Evolutionary conservation across 2,888 invertebrate genomes (phyloP), one percentile per base, ranked within the genome.

Genomic region (Colostygia pectinataria): DNA sequence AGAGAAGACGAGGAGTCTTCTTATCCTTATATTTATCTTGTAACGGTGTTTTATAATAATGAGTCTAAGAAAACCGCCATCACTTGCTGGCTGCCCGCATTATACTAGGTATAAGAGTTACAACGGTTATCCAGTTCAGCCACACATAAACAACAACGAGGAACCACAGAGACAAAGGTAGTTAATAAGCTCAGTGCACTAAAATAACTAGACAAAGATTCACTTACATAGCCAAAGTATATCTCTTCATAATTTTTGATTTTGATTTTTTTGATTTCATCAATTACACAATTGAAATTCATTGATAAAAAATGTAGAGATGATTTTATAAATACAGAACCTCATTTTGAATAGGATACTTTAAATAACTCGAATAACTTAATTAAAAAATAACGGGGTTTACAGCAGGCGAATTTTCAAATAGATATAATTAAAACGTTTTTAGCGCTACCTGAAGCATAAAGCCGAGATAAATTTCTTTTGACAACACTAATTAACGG

Each of bases 1-100:
- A n/a, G n/a, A 7, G 15, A 25, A 10, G 24, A 24, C 2, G n/a
- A 7, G 7, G 5, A 3, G 1, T 28, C 28, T 39, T 10, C 20
- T 20, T 31, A 13, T 40, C 12, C 15, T 6, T 31, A 9, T 32
- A 32, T 9, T 20, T 10, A 13, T 20, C 23, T 24, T 12, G 23
- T 23, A 40, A 40, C 39, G 29, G 40, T 31, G 20, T 29, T 13
- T 23, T 43, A 42, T 37, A 37, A 25, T 45, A 10, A 37, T 42
- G 13, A n/a, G 27, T 27, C 39, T 40, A 2, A 39, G 41, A 41
- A 29, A 31, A 45, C 18, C 28, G 4, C 24, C 20, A 31, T 53
- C 41, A n/a, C n/a, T n/a, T n/a, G n/a, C n/a, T n/a, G n/a, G 37
- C 46, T 29, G 49, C 7, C 49, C 46, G 37, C 28, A 38, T 38